These are phyloP conservation scores for Nibea coibor DNA, from an alignment of 2,113 vertebrate genomes.

Conservation along the genomic window DNA sequence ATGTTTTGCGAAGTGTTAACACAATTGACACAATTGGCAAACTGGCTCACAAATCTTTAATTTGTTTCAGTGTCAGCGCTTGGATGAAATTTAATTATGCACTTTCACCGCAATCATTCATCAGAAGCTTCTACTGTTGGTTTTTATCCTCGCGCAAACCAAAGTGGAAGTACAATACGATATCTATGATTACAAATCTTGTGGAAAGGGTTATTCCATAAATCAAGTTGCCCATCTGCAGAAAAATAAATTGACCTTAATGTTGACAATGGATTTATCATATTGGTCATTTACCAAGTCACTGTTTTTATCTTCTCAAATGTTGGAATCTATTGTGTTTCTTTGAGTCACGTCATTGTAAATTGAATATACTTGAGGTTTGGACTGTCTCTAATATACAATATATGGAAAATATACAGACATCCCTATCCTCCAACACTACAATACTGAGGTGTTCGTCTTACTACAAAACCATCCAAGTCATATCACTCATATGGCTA, in stretches of 20 bases:
- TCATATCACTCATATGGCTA: neutral
- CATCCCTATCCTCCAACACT: neutral
- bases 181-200: neutral
- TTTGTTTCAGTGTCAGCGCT: slow-evolving; percentile 7
- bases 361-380: too few species aligned
- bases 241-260: neutral
- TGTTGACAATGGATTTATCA: neutral
- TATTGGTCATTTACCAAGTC: neutral
- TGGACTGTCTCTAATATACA: too few species aligned
- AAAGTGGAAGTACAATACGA: neutral
- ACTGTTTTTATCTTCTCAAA: neutral
- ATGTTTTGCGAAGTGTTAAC: slow-evolving; percentile 8
- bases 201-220: neutral
- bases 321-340: neutral
- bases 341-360: neutral
- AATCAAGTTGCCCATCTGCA: neutral
- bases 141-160: neutral
- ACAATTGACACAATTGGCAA: slow-evolving; percentile 15
- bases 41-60: slow-evolving; percentile 7
- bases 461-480: neutral
- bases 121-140: neutral
- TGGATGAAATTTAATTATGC: neutral
- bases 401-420: neutral
- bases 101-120: slow-evolving; percentile 8
- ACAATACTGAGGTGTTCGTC: neutral